Base-by-base conservation (phyloP, 1,140 invertebrate species). In the Melanaphis sacchari region DNA sequence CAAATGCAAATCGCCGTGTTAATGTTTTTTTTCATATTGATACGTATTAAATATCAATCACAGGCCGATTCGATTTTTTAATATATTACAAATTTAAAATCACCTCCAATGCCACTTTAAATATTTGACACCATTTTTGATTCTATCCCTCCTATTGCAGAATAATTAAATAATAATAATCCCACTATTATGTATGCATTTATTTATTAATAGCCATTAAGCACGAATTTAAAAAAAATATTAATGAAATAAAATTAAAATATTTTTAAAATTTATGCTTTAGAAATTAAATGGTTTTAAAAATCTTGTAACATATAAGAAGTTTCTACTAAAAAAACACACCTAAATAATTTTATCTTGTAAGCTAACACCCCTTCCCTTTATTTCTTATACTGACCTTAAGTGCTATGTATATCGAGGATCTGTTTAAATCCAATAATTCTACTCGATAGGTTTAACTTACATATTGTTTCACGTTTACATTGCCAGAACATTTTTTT, bases 11-110 rank as follows among this genome's bases (percentile, higher is more conserved):
- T 76, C 59, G 15, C 15, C 31, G 31, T 24, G 59, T 76, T 76
- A n/a, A 76, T 76, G 59, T 76, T 76, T n/a, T 76, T 76, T 76
- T 76, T 76, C 59, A 76, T 52, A 52, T 66, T n/a, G 59, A 59
- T 66, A 66, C 31, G 15, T 15, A 76, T 76, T 15, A 76, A 76
- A 76, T 76, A 15, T 76, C 59, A n/a, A 76, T 76, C 59, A 76
- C 0, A 0, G 59, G 31, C n/a, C 31, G 15, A 76, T 76, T 18
- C 31, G 26, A 11, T 66, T 66, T 31, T 66, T 66, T 31, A 9
- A n/a, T 11, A n/a, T 24, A 24, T 52, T 76, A n/a, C 31, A 6
- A 15, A n/a, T 76, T 76, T 76, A n/a, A n/a, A n/a, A 15, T 36
- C 59, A 2, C 31, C 31, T 36, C 5, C 54, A 18, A 0, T 66